These are phyloP conservation scores for Drosophila ogumai DNA, from an alignment of 1,140 invertebrate genomes.

Conservation along the genomic window DNA sequence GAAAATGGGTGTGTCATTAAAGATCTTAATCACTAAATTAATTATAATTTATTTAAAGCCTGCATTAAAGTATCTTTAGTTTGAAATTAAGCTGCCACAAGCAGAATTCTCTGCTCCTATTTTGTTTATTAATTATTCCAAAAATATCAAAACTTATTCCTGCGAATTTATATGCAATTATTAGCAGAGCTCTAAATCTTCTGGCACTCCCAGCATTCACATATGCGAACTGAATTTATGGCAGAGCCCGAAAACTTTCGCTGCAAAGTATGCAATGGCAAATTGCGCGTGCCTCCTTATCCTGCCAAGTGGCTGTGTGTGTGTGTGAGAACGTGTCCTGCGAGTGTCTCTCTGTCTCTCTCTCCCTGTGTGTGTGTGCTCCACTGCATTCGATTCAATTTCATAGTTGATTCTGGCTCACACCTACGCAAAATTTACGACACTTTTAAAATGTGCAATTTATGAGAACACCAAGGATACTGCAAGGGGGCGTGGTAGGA, in stretches of 20 bases:
- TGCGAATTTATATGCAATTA: conserved; percentile 58
- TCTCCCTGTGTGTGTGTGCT: neutral
- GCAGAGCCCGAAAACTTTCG: conserved; percentile 53
- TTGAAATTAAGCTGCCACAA: neutral
- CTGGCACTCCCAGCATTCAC: neutral
- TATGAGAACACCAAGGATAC: conserved; percentile 43
- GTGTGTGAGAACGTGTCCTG: neutral
- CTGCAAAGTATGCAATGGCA: conserved; percentile 64
- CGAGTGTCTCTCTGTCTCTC: neutral
- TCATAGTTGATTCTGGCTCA: conserved; percentile 47
- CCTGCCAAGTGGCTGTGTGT: conserved; percentile 1
- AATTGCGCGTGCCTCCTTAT: conserved; percentile 40
- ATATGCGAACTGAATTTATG: conserved; percentile 62
- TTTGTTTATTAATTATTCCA: conserved; percentile 11
- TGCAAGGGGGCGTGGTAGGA: neutral
- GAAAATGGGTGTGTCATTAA: neutral
- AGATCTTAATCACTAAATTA: neutral
- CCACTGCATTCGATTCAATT: conserved; percentile 64
- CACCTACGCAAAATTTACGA: conserved; percentile 78
- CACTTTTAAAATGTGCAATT: conserved; percentile 80
- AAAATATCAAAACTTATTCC: conserved; percentile 14
- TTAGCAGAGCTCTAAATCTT: conserved; percentile 43
- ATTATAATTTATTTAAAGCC: neutral
- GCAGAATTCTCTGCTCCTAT: neutral
- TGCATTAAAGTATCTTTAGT: no score